Base-by-base conservation (phyloP, 2,888 invertebrate genomes). In the Cabera pusaria region DNA sequence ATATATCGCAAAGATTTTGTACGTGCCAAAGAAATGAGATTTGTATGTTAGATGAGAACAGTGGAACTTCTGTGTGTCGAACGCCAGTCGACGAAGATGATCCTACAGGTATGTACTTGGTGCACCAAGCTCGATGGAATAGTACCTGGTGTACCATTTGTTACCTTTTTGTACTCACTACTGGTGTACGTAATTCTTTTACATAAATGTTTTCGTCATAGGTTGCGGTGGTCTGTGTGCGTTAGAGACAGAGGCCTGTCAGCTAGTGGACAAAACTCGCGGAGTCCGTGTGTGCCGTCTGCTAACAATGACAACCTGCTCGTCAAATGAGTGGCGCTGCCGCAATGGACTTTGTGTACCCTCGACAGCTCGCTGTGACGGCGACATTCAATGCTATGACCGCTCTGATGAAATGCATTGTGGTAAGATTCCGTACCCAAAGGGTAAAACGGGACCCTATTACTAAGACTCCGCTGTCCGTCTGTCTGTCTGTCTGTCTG, bases 331-430 rank as follows among this genome's bases (percentile, higher is more conserved):
- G 60, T 94, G 94, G 92, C 92, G 92, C 34, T 95, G 95, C 65
- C 91, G 90, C n/a, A 93, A 94, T 60, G 91, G 91, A 7, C 87
- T 93, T 39, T 95, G 95, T 64, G 92, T 95, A 26, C 87, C 92
- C 1, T 72, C 82, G 18, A 83, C 80, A 12, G 91, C 92, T 39
- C 90, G 92, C 16, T 95, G 95, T 72, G 93, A 95, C 65, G 94
- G 95, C 6, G 84, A 91, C 35, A 90, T 93, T 59, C 92, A 95
- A 66, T 95, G 95, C 73, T 93, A 92, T 55, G 93, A 95, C 68
- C 90, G 92, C 66, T 92, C 93, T 7, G 95, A 95, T 72, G 95
- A 95, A 83, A 87, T 90, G 62, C 88, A 93, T 65, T 95, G 95
- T 68, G 91, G 94, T 94, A 83, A 87, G 86, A 23, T n/a, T n/a